A percentile compares a stretch with the other conserved stretches of the same genome.
Conservation (phyloP, 2,113 vertebrate species). For the Syngnathus scovelli region DNA sequence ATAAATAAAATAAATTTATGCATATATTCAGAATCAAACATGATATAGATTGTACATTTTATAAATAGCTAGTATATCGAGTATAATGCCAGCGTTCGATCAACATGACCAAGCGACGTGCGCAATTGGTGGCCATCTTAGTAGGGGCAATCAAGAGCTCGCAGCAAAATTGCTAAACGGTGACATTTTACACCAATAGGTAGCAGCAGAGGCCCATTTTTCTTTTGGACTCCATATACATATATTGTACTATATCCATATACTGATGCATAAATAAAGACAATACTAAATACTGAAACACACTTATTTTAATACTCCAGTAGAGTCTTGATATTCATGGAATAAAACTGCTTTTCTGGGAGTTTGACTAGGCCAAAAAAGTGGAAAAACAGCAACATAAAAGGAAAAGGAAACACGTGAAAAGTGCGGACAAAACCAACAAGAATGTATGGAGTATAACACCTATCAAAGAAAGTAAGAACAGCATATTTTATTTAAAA, state of each 20-base stretch:
- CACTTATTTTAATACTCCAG: slow-evolving; percentile 96
- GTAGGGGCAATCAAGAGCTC: no score
- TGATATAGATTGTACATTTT: neutral
- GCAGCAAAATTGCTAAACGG: neutral
- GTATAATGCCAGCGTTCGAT: no score
- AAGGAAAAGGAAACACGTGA: slow-evolving; percentile 55
- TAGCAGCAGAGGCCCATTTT: neutral
- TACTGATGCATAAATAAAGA: slow-evolving; percentile 42
- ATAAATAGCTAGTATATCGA: neutral
- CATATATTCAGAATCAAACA: neutral
- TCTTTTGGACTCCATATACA: neutral
- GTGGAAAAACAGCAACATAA: slow-evolving; percentile 34
- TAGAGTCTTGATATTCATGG: slow-evolving; percentile 88
- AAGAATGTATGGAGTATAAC: slow-evolving; percentile 67
- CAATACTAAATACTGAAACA: slow-evolving; percentile 77
- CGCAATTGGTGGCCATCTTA: no score
- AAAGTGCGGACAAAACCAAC: slow-evolving; percentile 83
- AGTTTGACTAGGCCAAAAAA: slow-evolving; percentile 72
- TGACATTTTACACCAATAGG: neutral
- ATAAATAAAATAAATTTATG: neutral
- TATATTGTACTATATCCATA: neutral
- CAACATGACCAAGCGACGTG: no score
- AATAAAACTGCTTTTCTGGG: slow-evolving; percentile 88
- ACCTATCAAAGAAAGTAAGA: slow-evolving; percentile 56
- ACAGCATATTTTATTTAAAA: slow-evolving; percentile 58